Conservation (phyloP, 2,888 invertebrate species). For the Panopea generosa region DNA sequence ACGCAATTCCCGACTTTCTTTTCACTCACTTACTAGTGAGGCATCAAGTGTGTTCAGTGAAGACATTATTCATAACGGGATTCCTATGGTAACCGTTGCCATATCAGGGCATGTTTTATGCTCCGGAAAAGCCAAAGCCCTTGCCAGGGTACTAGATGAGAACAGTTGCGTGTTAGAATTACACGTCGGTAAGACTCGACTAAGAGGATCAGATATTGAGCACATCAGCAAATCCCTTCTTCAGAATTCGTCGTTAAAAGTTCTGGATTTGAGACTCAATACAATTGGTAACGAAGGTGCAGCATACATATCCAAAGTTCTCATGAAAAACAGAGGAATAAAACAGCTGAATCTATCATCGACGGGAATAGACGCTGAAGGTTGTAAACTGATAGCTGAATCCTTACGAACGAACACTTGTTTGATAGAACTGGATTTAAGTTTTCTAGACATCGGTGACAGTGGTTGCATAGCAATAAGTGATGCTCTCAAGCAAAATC, state of each 20-base stretch:
- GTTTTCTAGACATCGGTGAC: slow-evolving; percentile 82
- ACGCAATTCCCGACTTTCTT: slow-evolving; percentile 73
- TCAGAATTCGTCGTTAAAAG: slow-evolving; percentile 70
- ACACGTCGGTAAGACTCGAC: slow-evolving; percentile 80
- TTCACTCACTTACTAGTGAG: slow-evolving; percentile 68
- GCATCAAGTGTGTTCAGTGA: slow-evolving; percentile 60
- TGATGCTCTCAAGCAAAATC: slow-evolving; percentile 75
- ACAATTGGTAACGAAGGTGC: slow-evolving; percentile 78
- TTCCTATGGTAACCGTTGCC: slow-evolving; percentile 80
- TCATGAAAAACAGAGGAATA: slow-evolving; percentile 74
- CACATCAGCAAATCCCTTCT: slow-evolving; percentile 71
- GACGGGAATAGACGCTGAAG: slow-evolving; percentile 76
- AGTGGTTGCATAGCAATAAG: slow-evolving; percentile 76
- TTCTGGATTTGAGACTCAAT: slow-evolving; percentile 81
- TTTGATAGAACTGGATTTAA: slow-evolving; percentile 81
- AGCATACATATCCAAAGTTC: slow-evolving; percentile 70
- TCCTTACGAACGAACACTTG: slow-evolving; percentile 72
- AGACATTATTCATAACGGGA: slow-evolving; percentile 69
- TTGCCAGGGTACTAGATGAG: slow-evolving; percentile 72
- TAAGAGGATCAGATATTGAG: slow-evolving; percentile 74
- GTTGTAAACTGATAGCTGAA: slow-evolving; percentile 72
- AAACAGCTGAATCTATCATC: slow-evolving; percentile 80
- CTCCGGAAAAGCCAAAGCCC: slow-evolving; percentile 70
- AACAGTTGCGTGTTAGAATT: slow-evolving; percentile 80
- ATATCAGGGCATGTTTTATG: slow-evolving; percentile 79